These are phyloP conservation scores for Boulengeromyrus knoepffleri DNA, from an alignment of 2,113 vertebrate genomes.

Conservation along the genomic window DNA sequence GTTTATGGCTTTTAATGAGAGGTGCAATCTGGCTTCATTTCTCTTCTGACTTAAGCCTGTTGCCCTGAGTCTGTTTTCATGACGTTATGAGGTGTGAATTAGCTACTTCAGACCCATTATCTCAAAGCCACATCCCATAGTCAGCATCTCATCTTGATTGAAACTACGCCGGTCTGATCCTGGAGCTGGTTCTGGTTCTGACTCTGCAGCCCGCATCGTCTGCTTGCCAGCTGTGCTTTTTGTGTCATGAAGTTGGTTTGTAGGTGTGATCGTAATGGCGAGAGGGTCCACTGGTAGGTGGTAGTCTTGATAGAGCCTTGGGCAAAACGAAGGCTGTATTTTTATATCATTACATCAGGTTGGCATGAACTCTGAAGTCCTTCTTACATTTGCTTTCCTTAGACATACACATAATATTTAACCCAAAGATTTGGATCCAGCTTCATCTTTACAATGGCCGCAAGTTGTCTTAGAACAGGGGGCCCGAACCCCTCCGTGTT, in stretches of 20 bases:
- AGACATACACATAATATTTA: neutral
- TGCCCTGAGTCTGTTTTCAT: neutral
- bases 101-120: neutral
- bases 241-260: neutral
- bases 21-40: neutral
- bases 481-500: neutral
- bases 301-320: neutral
- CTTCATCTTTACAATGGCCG: neutral
- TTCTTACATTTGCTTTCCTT: neutral
- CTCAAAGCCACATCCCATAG: neutral
- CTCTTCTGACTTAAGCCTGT: neutral
- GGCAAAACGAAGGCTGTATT: neutral
- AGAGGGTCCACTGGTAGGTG: neutral
- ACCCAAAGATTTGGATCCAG: neutral
- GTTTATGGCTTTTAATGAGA: constrained; percentile 6
- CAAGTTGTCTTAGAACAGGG: neutral
- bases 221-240: neutral
- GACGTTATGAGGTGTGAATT: neutral
- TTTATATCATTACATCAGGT: neutral
- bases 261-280: neutral
- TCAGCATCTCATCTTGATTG: neutral
- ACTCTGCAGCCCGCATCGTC: neutral
- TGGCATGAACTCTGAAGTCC: neutral
- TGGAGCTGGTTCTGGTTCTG: neutral
- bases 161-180: neutral